Conservation (phyloP, 1,140 invertebrate species). For the Sitobion miscanthi region DNA sequence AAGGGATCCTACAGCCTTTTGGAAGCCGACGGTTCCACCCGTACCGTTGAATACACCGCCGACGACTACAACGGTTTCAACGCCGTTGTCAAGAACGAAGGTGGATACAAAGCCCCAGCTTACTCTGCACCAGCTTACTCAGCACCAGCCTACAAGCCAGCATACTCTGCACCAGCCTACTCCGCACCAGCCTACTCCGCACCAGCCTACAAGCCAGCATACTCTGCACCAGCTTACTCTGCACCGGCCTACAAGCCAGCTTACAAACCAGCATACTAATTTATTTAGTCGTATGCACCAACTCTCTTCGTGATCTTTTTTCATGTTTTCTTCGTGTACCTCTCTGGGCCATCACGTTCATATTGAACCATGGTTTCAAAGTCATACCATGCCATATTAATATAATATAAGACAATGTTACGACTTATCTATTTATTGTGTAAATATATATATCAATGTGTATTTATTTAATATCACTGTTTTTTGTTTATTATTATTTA, state of each 20-base stretch:
- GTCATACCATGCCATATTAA: too few species aligned
- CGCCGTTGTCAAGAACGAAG: slow-evolving; percentile 67
- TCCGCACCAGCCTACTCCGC: not conserved
- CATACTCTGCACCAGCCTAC: too few species aligned
- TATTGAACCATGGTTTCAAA: too few species aligned
- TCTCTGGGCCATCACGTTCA: too few species aligned
- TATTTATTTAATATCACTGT: not conserved
- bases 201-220: not conserved
- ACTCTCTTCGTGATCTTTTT: too few species aligned
- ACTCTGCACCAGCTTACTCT: slow-evolving; percentile 53
- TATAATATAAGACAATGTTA: not conserved
- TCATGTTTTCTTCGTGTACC: too few species aligned
- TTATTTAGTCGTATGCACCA: too few species aligned
- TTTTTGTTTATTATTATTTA: not conserved
- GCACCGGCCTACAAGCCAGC: slow-evolving; percentile 53
- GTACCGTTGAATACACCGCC: slow-evolving; percentile 68
- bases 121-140: too few species aligned
- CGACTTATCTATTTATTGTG: too few species aligned
- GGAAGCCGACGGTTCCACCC: slow-evolving; percentile 61
- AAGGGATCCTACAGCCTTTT: slow-evolving; percentile 60
- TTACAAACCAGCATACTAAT: slow-evolving; percentile 10
- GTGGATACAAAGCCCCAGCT: not conserved
- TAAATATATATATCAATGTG: too few species aligned
- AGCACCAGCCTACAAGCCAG: too few species aligned
- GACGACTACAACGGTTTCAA: slow-evolving; percentile 72